These are phyloP conservation scores for Leucoraja erinaceus DNA, from an alignment of 2,113 vertebrate species.

Conservation along the genomic window DNA sequence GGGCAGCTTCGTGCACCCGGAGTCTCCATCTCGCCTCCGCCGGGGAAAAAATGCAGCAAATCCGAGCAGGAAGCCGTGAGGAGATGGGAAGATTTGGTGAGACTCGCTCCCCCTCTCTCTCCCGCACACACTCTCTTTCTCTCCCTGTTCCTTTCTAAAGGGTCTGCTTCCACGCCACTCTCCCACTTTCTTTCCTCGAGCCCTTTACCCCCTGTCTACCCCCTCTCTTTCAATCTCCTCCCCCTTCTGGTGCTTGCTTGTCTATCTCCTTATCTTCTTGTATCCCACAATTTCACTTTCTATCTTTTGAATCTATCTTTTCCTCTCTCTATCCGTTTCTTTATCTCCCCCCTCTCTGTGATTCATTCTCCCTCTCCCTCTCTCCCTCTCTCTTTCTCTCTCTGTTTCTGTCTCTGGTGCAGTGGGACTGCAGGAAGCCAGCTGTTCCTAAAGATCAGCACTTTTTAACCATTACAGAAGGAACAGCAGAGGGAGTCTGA, in stretches of 20 bases:
- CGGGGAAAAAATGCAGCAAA: neutral
- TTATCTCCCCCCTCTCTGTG: neutral
- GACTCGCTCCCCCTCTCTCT: neutral
- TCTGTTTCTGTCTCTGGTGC: neutral
- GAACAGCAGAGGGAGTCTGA: conserved; percentile 18
- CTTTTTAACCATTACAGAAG: neutral
- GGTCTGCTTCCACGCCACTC: neutral
- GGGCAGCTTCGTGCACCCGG: neutral
- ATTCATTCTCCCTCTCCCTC: neutral
- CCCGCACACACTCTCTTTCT: neutral
- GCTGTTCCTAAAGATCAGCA: conserved; percentile 15
- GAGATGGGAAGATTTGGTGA: neutral
- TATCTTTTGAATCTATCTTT: too few species aligned
- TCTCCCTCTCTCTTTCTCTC: neutral
- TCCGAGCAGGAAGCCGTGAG: neutral
- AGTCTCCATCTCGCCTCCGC: neutral
- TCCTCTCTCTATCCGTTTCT: neutral
- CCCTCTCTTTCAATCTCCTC: neutral
- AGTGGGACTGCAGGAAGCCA: conserved; percentile 11
- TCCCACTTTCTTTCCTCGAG: neutral
- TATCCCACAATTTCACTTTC: too few species aligned
- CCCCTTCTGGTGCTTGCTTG: too few species aligned
- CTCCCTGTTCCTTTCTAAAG: neutral
- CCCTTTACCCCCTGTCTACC: too few species aligned
- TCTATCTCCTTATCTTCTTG: too few species aligned